Evolutionary conservation across 2,797 vertebrate genomes (phyloP), one percentile per base, ranked within the genome.

Genomic region (Enteromius treurensis): DNA sequence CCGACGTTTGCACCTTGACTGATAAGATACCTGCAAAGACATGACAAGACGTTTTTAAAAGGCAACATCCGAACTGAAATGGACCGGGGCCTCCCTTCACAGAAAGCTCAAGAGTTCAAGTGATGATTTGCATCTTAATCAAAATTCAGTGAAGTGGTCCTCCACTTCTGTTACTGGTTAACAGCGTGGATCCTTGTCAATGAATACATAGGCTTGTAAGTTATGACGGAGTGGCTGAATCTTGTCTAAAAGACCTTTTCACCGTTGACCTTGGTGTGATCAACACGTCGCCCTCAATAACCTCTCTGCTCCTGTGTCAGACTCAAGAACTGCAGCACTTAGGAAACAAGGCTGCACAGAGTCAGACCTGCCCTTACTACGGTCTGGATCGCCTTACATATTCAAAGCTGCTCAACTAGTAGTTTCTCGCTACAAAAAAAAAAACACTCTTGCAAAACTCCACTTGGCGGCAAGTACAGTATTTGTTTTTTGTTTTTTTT

Each of bases 1-100:
- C 98, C 98, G 77, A 99, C 97, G 87, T 90, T 95, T 64, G 98
- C 98, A 89, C 98, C 98, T 90, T 97, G 96, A 91, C 93, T 94
- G 91, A 99, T 98, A 90, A 99, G 95, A 95, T 98, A 99, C 90
- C 98, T 99, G 92, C 23, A 62, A 34, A 78, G 3, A 82, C 47
- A 81, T 32, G 80, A 75, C 45, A 47, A 40, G 29, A 53, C 0
- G 1, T 64, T 81, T 47, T 26, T 26, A 69, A 21, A 81, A 37
- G 55, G 34, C 47, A 75, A 67, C 49, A 77, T 23, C n/a, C 7
- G 7, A 75, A 82, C 19, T 37, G 21, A 64, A 81, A 69, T 32
- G 3, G 15, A 62, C 49, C 6, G 26, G 11, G 55, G 40, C 21
- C 13, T 34, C 23, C 23, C 14, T 73, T 71, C 3, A 34, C 13